Evolutionary conservation across 2,797 vertebrate species (phyloP).

Genomic region (Borostomias antarcticus): DNA sequence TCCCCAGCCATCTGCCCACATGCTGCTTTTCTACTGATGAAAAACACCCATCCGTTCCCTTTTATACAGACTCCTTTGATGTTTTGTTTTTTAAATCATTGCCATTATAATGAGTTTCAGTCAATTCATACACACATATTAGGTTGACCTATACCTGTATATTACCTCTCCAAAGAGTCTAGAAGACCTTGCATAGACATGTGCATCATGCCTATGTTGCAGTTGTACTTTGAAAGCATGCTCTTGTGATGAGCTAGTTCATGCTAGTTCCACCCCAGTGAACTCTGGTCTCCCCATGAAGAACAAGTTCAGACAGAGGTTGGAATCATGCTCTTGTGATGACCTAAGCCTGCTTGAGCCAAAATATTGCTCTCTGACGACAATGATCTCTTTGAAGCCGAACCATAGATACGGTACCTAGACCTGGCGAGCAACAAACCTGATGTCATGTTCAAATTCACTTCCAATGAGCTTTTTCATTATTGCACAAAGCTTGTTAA

Average conservation of each 20-base stretch:
- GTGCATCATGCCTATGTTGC: too few relatives aligned
- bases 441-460: too few relatives aligned
- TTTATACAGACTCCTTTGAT: conserved; percentile 15
- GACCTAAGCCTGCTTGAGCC: neutral
- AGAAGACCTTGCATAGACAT: neutral
- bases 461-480: too few relatives aligned
- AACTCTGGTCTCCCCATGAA: neutral
- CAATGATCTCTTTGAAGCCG: too few relatives aligned
- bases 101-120: neutral
- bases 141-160: neutral
- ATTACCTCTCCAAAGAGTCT: neutral
- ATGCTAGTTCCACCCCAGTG: neutral
- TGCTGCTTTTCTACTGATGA: conserved; percentile 13
- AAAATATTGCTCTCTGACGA: too few relatives aligned
- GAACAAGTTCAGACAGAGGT: too few relatives aligned
- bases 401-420: too few relatives aligned
- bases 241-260: neutral
- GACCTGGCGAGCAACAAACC: too few relatives aligned
- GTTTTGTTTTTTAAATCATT: conserved; percentile 6
- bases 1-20: conserved; percentile 36
- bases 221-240: too few relatives aligned
- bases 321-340: too few relatives aligned
- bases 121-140: neutral
- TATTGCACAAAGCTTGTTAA: too few relatives aligned
- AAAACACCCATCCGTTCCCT: conserved; percentile 1